Percentiles rank a stretch among this genome's conserved stretches.
phyloP scores from a whole-genome alignment of 2,113 vertebrate species.

The Leucopsar rothschildi region DNA sequence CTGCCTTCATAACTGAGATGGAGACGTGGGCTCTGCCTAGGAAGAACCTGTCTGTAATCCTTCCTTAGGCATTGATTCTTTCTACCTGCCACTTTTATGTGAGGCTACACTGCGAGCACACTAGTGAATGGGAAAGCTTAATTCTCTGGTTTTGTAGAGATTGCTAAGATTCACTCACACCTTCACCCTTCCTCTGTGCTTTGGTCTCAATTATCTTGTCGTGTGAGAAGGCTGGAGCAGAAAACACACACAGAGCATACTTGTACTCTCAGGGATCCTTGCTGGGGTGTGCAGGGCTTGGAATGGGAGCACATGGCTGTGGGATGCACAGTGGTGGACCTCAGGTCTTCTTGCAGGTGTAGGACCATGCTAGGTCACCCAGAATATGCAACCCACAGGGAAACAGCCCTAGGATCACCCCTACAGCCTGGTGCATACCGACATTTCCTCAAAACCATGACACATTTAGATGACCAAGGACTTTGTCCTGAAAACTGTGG shows the following conservation, averaged over 20 bases:
- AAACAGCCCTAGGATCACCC: background rate
- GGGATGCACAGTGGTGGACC: background rate
- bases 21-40: background rate
- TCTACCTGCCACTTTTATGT: background rate
- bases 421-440: background rate
- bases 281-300: background rate
- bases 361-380: background rate
- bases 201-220: background rate
- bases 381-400: background rate
- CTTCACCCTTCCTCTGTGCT: background rate
- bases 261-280: background rate
- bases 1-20: background rate
- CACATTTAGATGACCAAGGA: background rate
- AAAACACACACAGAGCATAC: background rate
- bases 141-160: background rate
- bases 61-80: background rate
- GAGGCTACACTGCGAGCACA: background rate
- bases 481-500: background rate
- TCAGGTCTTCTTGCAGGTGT: background rate
- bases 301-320: background rate
- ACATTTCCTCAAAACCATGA: background rate
- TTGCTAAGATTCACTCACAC: background rate
- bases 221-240: background rate
- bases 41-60: background rate
- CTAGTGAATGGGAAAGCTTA: background rate